Evolutionary conservation across 1,140 invertebrate species (phyloP).

Genomic region (Formica selysi): DNA sequence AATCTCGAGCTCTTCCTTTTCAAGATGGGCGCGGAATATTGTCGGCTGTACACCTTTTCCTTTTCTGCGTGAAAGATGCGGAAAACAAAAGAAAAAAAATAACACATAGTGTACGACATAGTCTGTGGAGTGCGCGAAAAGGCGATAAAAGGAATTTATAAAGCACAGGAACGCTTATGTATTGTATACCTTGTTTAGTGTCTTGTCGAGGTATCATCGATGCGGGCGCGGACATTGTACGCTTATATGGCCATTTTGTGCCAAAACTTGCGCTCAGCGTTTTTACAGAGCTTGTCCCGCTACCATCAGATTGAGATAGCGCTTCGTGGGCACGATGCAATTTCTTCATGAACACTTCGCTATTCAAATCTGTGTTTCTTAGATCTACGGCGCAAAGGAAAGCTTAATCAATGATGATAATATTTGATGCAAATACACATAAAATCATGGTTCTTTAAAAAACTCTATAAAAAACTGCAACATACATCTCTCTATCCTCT

Average conservation of each 20-base stretch:
- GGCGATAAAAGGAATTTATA: not conserved
- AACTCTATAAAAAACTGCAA: not conserved
- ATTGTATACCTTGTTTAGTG: constrained; percentile 90
- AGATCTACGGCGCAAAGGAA: constrained; percentile 89
- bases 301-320: constrained; percentile 90
- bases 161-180: not conserved
- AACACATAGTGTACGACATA: constrained; percentile 62
- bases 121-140: constrained; percentile 26
- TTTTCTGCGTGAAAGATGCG: constrained; percentile 88
- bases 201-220: constrained; percentile 93
- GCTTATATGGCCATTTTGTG: constrained; percentile 97
- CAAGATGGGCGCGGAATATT: constrained; percentile 95
- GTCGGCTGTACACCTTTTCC: constrained; percentile 95
- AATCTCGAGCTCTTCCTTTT: constrained; percentile 97
- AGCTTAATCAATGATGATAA: not conserved
- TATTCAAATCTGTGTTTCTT: constrained; percentile 95
- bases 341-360: constrained; percentile 95
- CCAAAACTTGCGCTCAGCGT: constrained; percentile 96
- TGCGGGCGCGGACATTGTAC: constrained; percentile 96
- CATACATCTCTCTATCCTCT: not conserved
- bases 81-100: constrained; percentile 56
- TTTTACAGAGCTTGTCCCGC: constrained; percentile 89
- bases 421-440: not conserved
- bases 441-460: not conserved
- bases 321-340: constrained; percentile 96